These are phyloP conservation scores for Protonemura montana DNA, from an alignment of 2,888 invertebrate genomes.

Conservation along the genomic window DNA sequence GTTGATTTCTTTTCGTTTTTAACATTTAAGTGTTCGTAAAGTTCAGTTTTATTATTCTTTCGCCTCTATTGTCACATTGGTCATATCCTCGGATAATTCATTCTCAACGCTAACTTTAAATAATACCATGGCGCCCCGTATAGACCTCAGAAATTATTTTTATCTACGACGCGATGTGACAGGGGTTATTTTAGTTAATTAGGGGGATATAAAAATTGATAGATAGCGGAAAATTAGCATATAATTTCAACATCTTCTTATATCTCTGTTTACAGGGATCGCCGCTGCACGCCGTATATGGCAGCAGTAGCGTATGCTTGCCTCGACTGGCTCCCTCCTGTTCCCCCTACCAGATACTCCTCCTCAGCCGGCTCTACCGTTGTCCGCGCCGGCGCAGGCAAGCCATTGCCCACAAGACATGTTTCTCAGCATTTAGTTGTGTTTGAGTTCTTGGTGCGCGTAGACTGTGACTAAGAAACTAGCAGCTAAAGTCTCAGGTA, in stretches of 20 bases:
- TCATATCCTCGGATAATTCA: background rate
- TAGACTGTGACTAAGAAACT: constrained; percentile 36
- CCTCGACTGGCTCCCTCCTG: constrained; percentile 36
- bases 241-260: constrained; percentile 16
- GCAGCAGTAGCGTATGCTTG: constrained; percentile 46
- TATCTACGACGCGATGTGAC: background rate
- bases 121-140: background rate
- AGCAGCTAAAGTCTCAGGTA: constrained; percentile 34
- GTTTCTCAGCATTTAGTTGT: constrained; percentile 48
- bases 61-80: no score
- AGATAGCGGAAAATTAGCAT: constrained; percentile 27
- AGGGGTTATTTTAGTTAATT: constrained; percentile 16
- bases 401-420: constrained; percentile 36
- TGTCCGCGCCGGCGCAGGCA: constrained; percentile 48
- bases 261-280: constrained; percentile 47
- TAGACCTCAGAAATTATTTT: background rate
- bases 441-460: constrained; percentile 47
- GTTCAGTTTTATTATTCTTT: no score
- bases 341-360: constrained; percentile 34
- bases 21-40: no score
- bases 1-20: no score
- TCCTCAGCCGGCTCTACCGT: constrained; percentile 38
- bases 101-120: background rate
- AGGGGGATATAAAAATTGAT: constrained; percentile 34
- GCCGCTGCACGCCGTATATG: constrained; percentile 48